Percentiles rank a stretch among this genome's conserved stretches.
Evolutionary conservation across 2,113 vertebrate species (phyloP).

Genomic region (Suricata suricatta): DNA sequence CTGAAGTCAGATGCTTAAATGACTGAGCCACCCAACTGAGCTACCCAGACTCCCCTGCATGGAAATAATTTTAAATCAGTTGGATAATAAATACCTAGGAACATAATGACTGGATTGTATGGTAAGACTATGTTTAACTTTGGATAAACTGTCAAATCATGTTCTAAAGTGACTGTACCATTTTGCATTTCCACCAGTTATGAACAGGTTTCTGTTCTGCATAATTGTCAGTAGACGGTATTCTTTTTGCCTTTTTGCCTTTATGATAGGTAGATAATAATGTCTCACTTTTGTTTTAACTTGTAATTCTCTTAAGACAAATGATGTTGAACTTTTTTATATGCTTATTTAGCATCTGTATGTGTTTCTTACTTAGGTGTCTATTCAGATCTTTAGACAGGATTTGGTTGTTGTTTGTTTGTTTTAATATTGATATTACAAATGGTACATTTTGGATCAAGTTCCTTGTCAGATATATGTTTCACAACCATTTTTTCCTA

Average conservation of each 20-base stretch:
- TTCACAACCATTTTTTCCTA: neutral
- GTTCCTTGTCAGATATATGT: neutral
- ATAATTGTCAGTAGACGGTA: neutral
- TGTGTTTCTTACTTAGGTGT: neutral
- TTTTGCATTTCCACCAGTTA: neutral
- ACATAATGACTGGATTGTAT: neutral
- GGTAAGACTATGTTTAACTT: neutral
- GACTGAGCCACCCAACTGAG: too few relatives aligned
- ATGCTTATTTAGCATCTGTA: neutral
- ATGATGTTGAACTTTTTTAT: neutral
- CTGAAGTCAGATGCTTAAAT: too few relatives aligned
- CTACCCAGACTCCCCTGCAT: neutral
- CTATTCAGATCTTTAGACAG: neutral
- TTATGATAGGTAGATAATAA: neutral
- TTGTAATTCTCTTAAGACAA: neutral
- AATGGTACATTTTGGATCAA: neutral
- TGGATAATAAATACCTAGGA: neutral
- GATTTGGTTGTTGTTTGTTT: neutral
- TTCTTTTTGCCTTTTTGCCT: neutral
- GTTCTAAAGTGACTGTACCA: neutral
- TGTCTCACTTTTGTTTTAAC: neutral
- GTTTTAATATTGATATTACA: neutral
- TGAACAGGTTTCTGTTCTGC: neutral
- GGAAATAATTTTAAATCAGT: neutral
- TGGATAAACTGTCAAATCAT: neutral